Percentiles rank a stretch among this genome's conserved stretches.
Evolutionary conservation across 2,797 vertebrate genomes (phyloP).

Genomic region (Acanthurus tractus): DNA sequence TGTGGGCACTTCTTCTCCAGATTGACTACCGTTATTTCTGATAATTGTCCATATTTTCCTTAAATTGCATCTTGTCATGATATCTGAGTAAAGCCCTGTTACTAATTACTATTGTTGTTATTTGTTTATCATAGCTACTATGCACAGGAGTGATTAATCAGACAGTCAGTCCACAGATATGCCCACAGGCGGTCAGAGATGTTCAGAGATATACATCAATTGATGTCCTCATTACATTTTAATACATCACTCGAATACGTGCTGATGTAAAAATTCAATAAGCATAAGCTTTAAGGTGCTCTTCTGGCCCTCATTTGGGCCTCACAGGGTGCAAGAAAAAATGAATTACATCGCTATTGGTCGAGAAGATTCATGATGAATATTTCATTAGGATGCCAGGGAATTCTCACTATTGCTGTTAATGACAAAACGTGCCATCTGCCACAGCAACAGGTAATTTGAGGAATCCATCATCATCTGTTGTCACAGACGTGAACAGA

Average conservation of each 20-base stretch:
- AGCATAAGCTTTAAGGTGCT: conserved; percentile 40
- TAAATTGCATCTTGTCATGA: not conserved
- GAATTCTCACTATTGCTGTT: conserved; percentile 61
- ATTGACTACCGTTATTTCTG: not conserved
- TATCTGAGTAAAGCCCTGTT: not conserved
- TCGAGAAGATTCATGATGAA: conserved; percentile 68
- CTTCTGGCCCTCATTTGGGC: conserved; percentile 38
- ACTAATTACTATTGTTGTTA: not conserved
- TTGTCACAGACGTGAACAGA: conserved; percentile 40
- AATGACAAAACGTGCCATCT: conserved; percentile 78
- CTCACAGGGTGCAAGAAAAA: conserved; percentile 44
- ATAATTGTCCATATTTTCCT: not conserved
- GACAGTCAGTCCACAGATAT: conserved; percentile 14
- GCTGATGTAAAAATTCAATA: conserved; percentile 76
- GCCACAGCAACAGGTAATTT: conserved; percentile 73
- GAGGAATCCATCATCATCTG: conserved; percentile 65
- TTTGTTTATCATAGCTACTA: too few species aligned
- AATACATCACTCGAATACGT: conserved; percentile 78
- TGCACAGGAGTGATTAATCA: conserved; percentile 8
- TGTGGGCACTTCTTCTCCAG: not conserved
- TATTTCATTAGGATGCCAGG: conserved; percentile 66
- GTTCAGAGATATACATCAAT: conserved; percentile 39
- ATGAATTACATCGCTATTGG: conserved; percentile 67
- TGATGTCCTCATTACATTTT: conserved; percentile 74
- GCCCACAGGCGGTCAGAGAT: conserved; percentile 20